phyloP scores from a whole-genome alignment of 2,797 vertebrate genomes.

The Hydrocynus forskahlii region DNA sequence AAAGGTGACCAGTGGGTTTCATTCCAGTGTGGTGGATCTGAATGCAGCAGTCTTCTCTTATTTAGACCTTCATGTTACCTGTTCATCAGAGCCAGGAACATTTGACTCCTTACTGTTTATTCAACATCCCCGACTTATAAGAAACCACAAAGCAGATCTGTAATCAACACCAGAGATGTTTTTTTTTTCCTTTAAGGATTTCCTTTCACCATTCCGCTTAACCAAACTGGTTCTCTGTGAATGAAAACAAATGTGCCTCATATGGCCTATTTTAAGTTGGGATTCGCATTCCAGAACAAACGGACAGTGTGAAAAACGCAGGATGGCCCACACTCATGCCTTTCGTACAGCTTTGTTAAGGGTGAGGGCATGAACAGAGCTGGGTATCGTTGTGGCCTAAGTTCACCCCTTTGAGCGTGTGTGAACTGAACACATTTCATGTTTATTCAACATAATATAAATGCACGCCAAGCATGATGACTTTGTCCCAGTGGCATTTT shows the following conservation, averaged over 20 bases:
- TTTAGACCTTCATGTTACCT: conserved; percentile 18
- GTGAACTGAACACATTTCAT: too few species aligned
- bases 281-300: conserved; percentile 35
- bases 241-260: conserved; percentile 23
- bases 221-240: conserved; percentile 11
- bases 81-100: conserved; percentile 10
- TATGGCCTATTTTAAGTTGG: conserved; percentile 26
- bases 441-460: background rate
- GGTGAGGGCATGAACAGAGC: background rate
- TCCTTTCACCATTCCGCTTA: conserved; percentile 37
- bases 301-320: background rate
- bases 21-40: background rate
- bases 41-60: background rate
- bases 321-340: background rate
- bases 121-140: conserved; percentile 26
- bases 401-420: background rate
- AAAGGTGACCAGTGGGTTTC: background rate
- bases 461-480: background rate
- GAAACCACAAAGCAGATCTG: conserved; percentile 45
- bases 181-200: conserved; percentile 18
- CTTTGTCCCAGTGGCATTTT: background rate
- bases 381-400: background rate
- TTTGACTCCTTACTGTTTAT: conserved; percentile 39
- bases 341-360: background rate
- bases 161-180: conserved; percentile 43